Percentiles rank a stretch among this genome's conserved stretches.
phyloP scores from a whole-genome alignment of 2,113 vertebrate species.

The Megaptera novaeangliae region DNA sequence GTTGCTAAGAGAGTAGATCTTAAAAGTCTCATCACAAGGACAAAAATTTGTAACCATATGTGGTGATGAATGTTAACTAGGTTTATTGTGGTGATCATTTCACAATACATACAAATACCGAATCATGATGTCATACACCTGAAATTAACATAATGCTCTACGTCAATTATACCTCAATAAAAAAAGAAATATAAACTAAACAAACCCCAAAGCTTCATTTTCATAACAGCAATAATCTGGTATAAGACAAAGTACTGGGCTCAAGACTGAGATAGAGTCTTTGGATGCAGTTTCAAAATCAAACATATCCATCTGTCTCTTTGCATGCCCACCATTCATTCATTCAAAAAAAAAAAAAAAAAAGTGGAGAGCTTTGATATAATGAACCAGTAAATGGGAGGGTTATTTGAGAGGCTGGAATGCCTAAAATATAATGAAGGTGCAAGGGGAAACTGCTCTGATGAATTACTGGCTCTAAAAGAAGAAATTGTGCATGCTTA shows the following conservation, averaged over 20 bases:
- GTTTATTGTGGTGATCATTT: neutral
- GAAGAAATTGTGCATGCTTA: neutral
- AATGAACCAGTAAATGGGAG: neutral
- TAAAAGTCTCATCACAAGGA: neutral
- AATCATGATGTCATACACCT: neutral
- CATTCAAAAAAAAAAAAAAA: neutral
- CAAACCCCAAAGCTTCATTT: neutral
- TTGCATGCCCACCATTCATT: neutral
- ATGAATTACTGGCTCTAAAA: neutral
- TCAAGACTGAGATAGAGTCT: neutral
- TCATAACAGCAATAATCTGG: neutral
- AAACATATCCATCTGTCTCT: neutral
- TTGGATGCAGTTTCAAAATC: neutral
- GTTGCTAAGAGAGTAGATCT: neutral
- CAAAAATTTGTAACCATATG: neutral
- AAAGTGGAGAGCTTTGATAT: neutral
- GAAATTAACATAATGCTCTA: neutral
- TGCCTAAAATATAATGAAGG: neutral
- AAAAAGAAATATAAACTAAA: neutral
- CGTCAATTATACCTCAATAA: neutral
- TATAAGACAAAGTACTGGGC: neutral
- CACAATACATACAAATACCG: neutral
- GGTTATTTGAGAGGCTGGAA: neutral
- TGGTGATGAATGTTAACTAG: neutral
- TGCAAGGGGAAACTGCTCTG: neutral